phyloP scores from a whole-genome alignment of 2,888 invertebrate genomes.

The Buathra laborator region DNA sequence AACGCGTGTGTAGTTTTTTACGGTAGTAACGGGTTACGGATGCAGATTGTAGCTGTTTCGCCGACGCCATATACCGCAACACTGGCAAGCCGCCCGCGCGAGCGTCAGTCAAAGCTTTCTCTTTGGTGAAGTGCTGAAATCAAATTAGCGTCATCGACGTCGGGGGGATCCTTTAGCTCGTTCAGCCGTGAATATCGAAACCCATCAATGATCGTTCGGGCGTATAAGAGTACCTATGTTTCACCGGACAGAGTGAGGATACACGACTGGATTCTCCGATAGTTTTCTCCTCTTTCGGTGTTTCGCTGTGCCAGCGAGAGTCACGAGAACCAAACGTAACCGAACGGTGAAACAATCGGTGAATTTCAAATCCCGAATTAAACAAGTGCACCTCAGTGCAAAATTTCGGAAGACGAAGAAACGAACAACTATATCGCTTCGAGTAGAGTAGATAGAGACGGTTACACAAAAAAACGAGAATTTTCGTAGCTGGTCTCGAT shows the following conservation, averaged over 20 bases:
- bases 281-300: slow-evolving; percentile 8
- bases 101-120: slow-evolving; percentile 68
- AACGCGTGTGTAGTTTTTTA: slow-evolving; percentile 35
- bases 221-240: slow-evolving; percentile 10
- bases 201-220: slow-evolving; percentile 52
- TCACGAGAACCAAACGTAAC: background rate
- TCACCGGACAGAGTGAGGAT: slow-evolving; percentile 13
- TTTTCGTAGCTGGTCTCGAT: background rate
- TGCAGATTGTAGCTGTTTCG: slow-evolving; percentile 7
- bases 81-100: slow-evolving; percentile 25
- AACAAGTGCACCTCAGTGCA: background rate
- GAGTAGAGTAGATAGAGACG: too few species aligned
- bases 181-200: slow-evolving; percentile 64
- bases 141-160: slow-evolving; percentile 70
- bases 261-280: slow-evolving; percentile 11
- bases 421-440: background rate
- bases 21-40: slow-evolving; percentile 16
- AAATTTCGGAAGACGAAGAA: too few species aligned
- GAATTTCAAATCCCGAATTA: slow-evolving; percentile 17
- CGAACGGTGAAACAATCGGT: background rate
- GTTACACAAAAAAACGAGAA: background rate
- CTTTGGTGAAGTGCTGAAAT: slow-evolving; percentile 68
- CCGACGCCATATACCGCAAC: slow-evolving; percentile 34
- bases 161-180: slow-evolving; percentile 62
- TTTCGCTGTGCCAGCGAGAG: slow-evolving; percentile 35